phyloP scores from a whole-genome alignment of 2,797 vertebrate species.

The Eulemur albifrons region DNA sequence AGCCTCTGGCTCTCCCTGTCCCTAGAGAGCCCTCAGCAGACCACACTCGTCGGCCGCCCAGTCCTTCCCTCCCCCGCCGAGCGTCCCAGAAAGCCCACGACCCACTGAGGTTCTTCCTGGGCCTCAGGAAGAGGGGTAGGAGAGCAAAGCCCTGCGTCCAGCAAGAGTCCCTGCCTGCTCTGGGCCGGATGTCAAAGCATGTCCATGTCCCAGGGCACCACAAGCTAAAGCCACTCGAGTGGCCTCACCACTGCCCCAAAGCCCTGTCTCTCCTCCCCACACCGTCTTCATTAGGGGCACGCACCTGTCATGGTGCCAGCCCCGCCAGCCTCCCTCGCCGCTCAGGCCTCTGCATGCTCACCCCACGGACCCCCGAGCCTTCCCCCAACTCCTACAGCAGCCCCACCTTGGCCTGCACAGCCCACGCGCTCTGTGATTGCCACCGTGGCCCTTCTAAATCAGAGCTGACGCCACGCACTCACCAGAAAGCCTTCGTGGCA shows the following conservation, averaged over 20 bases:
- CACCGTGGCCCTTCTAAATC: neutral
- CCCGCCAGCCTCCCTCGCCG: neutral
- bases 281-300: fast-evolving
- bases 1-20: neutral
- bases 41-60: fast-evolving
- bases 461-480: neutral
- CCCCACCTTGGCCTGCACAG: fast-evolving
- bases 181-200: no score
- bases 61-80: neutral
- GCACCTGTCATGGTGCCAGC: neutral
- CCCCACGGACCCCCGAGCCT: fast-evolving
- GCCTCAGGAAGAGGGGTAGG: no score
- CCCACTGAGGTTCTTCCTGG: neutral
- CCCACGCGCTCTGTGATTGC: neutral
- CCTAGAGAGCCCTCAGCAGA: neutral
- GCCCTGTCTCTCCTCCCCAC: no score
- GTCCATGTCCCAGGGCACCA: neutral
- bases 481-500: neutral
- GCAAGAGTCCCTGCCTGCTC: neutral
- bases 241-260: neutral
- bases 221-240: neutral
- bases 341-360: no score
- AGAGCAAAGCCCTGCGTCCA: neutral
- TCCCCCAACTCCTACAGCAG: neutral
- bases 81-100: neutral